Evolutionary conservation across 2,797 vertebrate species (phyloP).

Genomic region (Enoplosus armatus): DNA sequence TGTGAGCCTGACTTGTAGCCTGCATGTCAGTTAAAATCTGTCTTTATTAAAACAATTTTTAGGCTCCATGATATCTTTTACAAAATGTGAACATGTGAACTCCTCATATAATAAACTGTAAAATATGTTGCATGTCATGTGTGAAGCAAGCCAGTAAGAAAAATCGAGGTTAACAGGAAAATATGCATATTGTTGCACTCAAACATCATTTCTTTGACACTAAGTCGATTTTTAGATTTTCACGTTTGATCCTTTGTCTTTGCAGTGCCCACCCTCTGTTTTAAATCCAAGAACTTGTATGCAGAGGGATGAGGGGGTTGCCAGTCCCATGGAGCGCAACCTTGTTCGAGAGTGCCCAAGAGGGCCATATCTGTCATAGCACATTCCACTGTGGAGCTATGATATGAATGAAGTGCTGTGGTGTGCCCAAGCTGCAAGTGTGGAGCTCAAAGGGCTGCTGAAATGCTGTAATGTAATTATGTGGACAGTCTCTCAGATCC

Average conservation of each 20-base stretch:
- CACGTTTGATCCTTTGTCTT: constrained; percentile 80
- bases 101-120: neutral
- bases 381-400: constrained; percentile 77
- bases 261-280: constrained; percentile 71
- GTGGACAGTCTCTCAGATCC: constrained; percentile 82
- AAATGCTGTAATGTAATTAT: constrained; percentile 86
- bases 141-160: neutral
- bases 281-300: constrained; percentile 68
- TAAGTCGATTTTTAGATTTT: constrained; percentile 72
- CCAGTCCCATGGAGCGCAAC: constrained; percentile 68
- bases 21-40: neutral
- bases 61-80: neutral
- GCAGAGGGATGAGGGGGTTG: constrained; percentile 59
- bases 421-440: constrained; percentile 65
- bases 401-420: constrained; percentile 80
- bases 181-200: constrained; percentile 47
- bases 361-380: constrained; percentile 82
- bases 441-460: constrained; percentile 76
- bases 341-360: constrained; percentile 68
- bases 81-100: neutral
- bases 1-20: neutral
- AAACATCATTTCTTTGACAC: constrained; percentile 57
- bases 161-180: constrained; percentile 36
- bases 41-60: neutral
- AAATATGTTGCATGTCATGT: neutral